Evolutionary conservation across 2,797 vertebrate genomes (phyloP), one percentile per base, ranked within the genome.

Genomic region (Xerus rutilus): DNA sequence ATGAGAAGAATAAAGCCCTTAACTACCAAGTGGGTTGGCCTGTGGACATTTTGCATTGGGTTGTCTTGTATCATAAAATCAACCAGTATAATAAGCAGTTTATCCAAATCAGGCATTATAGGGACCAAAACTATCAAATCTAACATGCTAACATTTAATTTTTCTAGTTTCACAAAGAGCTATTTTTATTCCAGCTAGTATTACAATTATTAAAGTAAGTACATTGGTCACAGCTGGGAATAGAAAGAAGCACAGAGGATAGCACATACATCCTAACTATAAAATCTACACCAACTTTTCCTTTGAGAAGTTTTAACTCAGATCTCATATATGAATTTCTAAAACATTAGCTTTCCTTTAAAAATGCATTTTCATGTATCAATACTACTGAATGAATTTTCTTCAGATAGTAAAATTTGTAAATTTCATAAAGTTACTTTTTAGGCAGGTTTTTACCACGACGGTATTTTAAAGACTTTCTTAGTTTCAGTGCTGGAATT

Each of bases 391-490:
- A 94, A 70, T 85, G 87, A 88, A 6, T 67, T 73, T 1, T 89
- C 20, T 92, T 95, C 49, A 28, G 32, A 85, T 30, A 74, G 23
- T 67, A 93, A 95, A 92, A 96, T 91, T 57, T 87, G 20, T 87
- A 82, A 95, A 93, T 54, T 81, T 88, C 83, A 96, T 49, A 20
- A 94, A 94, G 39, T 97, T 97, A 98, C 97, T 88, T 97, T 92
- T 85, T 88, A 28, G 43, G 43, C 86, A 52, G 35, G 72, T 94
- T 96, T 91, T 76, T 39, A 90, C 82, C 59, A 67, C 30, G 1
- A 7, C 1, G 7, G 10, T 5, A 0, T 96, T 95, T 93, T 67
- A 76, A 54, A 92, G 23, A 30, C 70, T 83, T 96, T 59, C n/a
- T 91, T 90, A 0, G n/a, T 78, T 62, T 93, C 54, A 3, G 28